Conservation (phyloP, 1,140 invertebrate genomes). For the Lanistes nyassanus region DNA sequence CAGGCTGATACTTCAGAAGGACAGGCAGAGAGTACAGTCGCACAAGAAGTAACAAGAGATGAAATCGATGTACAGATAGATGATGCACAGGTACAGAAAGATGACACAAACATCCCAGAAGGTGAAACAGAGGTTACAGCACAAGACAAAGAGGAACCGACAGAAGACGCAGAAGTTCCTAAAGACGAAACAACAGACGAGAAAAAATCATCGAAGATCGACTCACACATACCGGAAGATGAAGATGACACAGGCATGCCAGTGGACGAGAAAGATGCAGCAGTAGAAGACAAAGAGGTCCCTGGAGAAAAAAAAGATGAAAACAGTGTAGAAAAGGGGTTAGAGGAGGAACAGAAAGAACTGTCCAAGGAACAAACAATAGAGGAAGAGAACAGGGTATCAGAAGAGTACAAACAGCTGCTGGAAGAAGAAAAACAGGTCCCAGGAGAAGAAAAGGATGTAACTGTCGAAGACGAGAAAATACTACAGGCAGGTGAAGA, state of each 20-base stretch:
- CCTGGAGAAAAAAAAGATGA: constrained; percentile 17
- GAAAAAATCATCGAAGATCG: background rate
- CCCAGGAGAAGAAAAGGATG: background rate
- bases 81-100: background rate
- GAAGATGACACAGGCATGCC: background rate
- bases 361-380: background rate
- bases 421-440: background rate
- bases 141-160: background rate
- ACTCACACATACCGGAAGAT: constrained; percentile 1
- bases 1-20: background rate
- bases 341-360: background rate
- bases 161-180: background rate
- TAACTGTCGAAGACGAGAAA: constrained; percentile 40
- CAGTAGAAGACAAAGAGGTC: background rate
- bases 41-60: background rate
- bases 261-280: background rate
- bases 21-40: background rate
- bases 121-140: background rate
- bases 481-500: constrained; percentile 40
- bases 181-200: constrained; percentile 6
- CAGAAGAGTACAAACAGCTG: background rate
- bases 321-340: background rate
- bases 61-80: background rate
- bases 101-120: background rate
- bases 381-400: background rate